A percentile compares a stretch with the other conserved stretches of the same genome.
Conservation (phyloP, 2,113 vertebrate genomes). For the Labrus mixtus region DNA sequence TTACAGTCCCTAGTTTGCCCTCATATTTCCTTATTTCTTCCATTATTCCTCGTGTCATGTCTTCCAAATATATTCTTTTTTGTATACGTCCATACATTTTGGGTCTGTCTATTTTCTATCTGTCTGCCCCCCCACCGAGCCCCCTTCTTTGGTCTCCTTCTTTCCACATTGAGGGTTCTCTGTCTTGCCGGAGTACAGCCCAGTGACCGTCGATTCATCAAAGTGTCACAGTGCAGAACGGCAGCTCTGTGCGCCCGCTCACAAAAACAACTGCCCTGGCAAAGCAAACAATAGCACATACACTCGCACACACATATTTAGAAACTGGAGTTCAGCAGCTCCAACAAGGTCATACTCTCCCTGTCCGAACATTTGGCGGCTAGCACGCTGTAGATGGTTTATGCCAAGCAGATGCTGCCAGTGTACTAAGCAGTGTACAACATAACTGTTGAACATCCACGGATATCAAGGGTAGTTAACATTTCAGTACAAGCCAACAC, state of each 20-base stretch:
- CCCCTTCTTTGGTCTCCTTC: constrained; percentile 41
- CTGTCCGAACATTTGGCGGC: constrained; percentile 54
- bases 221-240: constrained; percentile 74
- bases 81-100: constrained; percentile 22
- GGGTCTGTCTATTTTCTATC: constrained; percentile 19
- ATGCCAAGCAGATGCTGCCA: constrained; percentile 57
- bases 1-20: constrained; percentile 9
- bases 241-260: constrained; percentile 60
- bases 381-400: constrained; percentile 13
- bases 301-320: constrained; percentile 40
- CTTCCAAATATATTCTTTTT: constrained; percentile 49
- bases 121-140: constrained; percentile 10
- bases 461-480: constrained; percentile 28
- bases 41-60: neutral
- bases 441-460: constrained; percentile 53
- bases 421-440: constrained; percentile 49
- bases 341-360: constrained; percentile 75
- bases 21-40: constrained; percentile 41
- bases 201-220: constrained; percentile 79
- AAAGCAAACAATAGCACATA: constrained; percentile 73
- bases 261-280: constrained; percentile 76
- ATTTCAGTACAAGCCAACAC: constrained; percentile 31
- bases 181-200: constrained; percentile 64
- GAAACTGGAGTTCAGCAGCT: constrained; percentile 56
- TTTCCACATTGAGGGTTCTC: constrained; percentile 66